Evolutionary conservation across 1,140 invertebrate genomes (phyloP).

Genomic region (Zophobas atratus): DNA sequence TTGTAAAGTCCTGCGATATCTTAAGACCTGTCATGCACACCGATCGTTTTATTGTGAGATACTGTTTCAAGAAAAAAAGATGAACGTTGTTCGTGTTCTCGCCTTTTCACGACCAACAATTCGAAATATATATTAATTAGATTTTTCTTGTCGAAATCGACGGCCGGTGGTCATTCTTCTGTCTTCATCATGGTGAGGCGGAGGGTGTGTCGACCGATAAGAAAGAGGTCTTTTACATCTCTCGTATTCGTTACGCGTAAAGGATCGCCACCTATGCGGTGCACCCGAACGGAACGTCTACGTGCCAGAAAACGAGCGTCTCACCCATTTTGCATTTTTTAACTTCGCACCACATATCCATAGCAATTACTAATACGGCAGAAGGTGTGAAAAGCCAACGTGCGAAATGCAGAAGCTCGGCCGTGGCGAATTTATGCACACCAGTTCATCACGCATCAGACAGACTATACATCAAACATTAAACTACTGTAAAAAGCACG

Average conservation of each 20-base stretch:
- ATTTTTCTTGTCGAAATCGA: not conserved
- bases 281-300: constrained; percentile 24
- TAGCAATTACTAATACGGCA: too few species aligned
- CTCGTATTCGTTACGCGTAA: not conserved
- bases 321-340: not conserved
- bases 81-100: constrained; percentile 6
- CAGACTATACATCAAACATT: too few species aligned
- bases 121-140: constrained; percentile 8
- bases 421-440: too few species aligned
- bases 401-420: too few species aligned
- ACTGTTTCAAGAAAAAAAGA: not conserved
- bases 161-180: too few species aligned
- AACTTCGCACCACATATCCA: too few species aligned
- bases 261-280: constrained; percentile 5
- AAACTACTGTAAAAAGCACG: too few species aligned
- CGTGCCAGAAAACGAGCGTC: not conserved
- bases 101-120: not conserved
- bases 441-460: too few species aligned
- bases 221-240: constrained; percentile 15
- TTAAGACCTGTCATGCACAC: constrained; percentile 10
- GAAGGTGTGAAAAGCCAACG: too few species aligned
- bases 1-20: constrained; percentile 10
- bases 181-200: too few species aligned
- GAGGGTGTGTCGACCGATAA: constrained; percentile 27
- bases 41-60: constrained; percentile 5